Evolutionary conservation across 1,140 invertebrate genomes (phyloP).

Genomic region (Drosophila tani): DNA sequence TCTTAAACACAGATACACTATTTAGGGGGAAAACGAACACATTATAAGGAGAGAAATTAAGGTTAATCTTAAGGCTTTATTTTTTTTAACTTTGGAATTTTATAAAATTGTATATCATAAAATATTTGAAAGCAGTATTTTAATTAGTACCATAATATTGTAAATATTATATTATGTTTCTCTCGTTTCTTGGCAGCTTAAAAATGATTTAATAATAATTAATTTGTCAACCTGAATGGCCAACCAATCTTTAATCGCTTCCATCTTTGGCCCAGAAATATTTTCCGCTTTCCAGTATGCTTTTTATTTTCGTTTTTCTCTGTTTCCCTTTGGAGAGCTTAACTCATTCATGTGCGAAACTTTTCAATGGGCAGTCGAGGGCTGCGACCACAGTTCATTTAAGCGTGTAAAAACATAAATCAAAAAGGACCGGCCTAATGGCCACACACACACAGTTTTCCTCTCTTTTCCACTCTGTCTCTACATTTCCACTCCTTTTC

Average conservation of each 20-base stretch:
- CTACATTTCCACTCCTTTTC: slow-evolving; percentile 7
- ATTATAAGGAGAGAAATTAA: too few species aligned
- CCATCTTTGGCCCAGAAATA: slow-evolving; percentile 42
- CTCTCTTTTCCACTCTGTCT: background rate
- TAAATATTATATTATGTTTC: too few species aligned
- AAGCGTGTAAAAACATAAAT: slow-evolving; percentile 83
- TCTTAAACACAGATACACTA: slow-evolving; percentile 5
- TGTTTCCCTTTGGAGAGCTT: slow-evolving; percentile 38
- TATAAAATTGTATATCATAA: too few species aligned
- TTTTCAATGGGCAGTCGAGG: slow-evolving; percentile 55
- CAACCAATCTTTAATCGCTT: slow-evolving; percentile 33
- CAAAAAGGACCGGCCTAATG: slow-evolving; percentile 77
- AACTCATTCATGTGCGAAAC: slow-evolving; percentile 76
- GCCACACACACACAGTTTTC: slow-evolving; percentile 41
- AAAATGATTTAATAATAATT: background rate
- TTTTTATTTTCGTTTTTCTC: slow-evolving; percentile 44
- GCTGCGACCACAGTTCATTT: slow-evolving; percentile 70
- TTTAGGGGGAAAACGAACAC: background rate
- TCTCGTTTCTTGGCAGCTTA: too few species aligned
- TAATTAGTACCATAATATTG: too few species aligned
- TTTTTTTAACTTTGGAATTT: too few species aligned
- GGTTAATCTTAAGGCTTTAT: background rate
- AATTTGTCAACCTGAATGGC: slow-evolving; percentile 32
- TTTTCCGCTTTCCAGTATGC: slow-evolving; percentile 64
- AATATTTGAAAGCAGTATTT: too few species aligned